Conservation (phyloP, 1,140 invertebrate genomes). For the Cecropterus lyciades region DNA sequence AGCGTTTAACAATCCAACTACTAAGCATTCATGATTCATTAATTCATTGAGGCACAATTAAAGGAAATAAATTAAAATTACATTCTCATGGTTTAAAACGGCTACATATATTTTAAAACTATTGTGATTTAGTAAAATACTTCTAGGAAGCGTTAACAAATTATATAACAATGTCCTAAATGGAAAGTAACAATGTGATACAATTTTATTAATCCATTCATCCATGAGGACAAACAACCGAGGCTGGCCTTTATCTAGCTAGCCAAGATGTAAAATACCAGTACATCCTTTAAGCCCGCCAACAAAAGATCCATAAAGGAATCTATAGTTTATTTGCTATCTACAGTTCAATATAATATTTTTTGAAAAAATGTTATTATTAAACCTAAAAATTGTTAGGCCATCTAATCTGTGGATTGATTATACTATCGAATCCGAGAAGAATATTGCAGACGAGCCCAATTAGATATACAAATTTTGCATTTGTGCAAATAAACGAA, state of each 20-base stretch:
- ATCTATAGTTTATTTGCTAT: neutral
- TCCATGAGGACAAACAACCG: neutral
- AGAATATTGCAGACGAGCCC: neutral
- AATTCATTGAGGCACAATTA: slow-evolving; percentile 64
- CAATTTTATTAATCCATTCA: slow-evolving; percentile 3
- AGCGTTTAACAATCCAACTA: slow-evolving; percentile 68
- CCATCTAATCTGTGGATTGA: too few relatives aligned
- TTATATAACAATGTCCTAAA: slow-evolving; percentile 27
- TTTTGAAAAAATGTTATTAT: neutral
- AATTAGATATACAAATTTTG: neutral
- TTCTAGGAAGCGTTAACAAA: slow-evolving; percentile 51
- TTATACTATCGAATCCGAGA: neutral
- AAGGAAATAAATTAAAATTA: slow-evolving; percentile 47
- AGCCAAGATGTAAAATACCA: neutral
- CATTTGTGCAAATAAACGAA: too few relatives aligned
- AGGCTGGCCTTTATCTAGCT: slow-evolving; percentile 2
- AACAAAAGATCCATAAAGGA: neutral
- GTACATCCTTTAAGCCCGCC: neutral
- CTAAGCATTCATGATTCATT: slow-evolving; percentile 52
- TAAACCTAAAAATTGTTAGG: too few relatives aligned
- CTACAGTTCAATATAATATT: neutral
- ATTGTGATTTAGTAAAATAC: slow-evolving; percentile 41
- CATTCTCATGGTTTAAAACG: slow-evolving; percentile 35
- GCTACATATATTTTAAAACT: slow-evolving; percentile 8
- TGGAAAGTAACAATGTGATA: slow-evolving; percentile 19